A percentile compares a stretch with the other conserved stretches of the same genome.
phyloP scores from a whole-genome alignment of 2,888 invertebrate genomes.

The Drosophila meridiana region DNA sequence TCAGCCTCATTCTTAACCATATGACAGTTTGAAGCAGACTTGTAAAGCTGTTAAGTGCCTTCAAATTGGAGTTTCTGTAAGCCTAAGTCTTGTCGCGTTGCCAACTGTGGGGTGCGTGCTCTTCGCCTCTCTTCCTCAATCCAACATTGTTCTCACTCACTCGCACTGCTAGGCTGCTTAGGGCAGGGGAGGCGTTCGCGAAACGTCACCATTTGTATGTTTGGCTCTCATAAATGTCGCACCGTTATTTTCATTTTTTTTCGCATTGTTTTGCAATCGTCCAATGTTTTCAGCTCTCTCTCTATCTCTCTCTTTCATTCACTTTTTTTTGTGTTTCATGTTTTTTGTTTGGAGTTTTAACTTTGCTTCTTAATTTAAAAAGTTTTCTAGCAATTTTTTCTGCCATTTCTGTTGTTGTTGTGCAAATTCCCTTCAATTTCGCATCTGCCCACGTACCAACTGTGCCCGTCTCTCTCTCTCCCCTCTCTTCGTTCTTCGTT shows the following conservation, averaged over 20 bases:
- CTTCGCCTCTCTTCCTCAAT: background rate
- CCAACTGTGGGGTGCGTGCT: conserved; percentile 1
- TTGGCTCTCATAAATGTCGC: conserved; percentile 66
- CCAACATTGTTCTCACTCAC: background rate
- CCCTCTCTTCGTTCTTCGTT: background rate
- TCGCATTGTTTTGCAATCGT: conserved; percentile 40
- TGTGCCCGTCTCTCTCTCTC: background rate
- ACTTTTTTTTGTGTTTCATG: conserved; percentile 10
- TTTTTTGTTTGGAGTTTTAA: conserved; percentile 68
- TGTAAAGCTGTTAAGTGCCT: conserved; percentile 55
- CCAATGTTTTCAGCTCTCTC: conserved; percentile 14
- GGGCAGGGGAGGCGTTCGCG: conserved; percentile 1
- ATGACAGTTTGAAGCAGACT: conserved; percentile 32
- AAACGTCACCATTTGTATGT: conserved; percentile 48
- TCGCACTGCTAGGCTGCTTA: background rate
- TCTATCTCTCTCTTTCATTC: background rate
- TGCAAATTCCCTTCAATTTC: conserved; percentile 66
- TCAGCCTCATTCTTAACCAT: conserved; percentile 1
- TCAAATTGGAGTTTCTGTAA: conserved; percentile 46
- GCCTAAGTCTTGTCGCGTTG: conserved; percentile 36
- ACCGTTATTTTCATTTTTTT: conserved; percentile 39
- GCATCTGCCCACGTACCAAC: conserved; percentile 45
- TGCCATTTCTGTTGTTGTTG: conserved; percentile 5
- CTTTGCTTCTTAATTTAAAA: conserved; percentile 78
- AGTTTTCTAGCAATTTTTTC: conserved; percentile 63